Base-by-base conservation (phyloP, 2,113 vertebrate species). In the Atlantisia rogersi region DNA sequence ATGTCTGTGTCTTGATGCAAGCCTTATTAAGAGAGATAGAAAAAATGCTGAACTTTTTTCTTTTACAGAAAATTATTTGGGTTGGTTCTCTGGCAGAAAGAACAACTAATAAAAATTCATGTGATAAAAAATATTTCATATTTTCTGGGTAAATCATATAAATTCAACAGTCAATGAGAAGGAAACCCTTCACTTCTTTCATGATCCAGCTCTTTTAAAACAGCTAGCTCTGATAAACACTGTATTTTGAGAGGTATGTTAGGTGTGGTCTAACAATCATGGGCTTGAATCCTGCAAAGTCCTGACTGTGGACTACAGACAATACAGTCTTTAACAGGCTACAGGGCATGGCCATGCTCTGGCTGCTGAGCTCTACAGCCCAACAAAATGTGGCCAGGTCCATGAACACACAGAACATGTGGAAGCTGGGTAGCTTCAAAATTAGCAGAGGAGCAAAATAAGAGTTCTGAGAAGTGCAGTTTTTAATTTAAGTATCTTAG, bases 251-350 rank as follows among this genome's bases (percentile, higher is more conserved):
- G 35, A 67, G 28, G 5, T 46, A 8, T 21, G 2, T 42, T 56
- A 56, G 32, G 10, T 17, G 9, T 35, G 20, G 12, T 6, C 53
- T 53, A 16, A 32, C 13, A 64, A 1, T 15, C 2, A 0, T 2
- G 1, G 8, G 7, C 42, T 35, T 56, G 22, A 86, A 42, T 64
- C 17, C 32, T 35, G 3, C 11, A 68, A 22, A 46, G 12, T 10
- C 11, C 12, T 32, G 7, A 15, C 9, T 58, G 25, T 28, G 19
- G 16, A 35, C 35, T 60, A 17, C 26, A 70, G 13, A 17, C 42
- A 5, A 3, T 64, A 90, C 58, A 42, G 22, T 17, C 32, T 5
- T 1, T 15, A 35, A 5, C 70, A 5, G 2, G 6, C 17, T 48
- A 48, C 14, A 8, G 52, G 29, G 29, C 29, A 53, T 8, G 19